These are phyloP conservation scores for Balaenoptera acutorostrata DNA, from an alignment of 2,113 vertebrate species.

Conservation along the genomic window DNA sequence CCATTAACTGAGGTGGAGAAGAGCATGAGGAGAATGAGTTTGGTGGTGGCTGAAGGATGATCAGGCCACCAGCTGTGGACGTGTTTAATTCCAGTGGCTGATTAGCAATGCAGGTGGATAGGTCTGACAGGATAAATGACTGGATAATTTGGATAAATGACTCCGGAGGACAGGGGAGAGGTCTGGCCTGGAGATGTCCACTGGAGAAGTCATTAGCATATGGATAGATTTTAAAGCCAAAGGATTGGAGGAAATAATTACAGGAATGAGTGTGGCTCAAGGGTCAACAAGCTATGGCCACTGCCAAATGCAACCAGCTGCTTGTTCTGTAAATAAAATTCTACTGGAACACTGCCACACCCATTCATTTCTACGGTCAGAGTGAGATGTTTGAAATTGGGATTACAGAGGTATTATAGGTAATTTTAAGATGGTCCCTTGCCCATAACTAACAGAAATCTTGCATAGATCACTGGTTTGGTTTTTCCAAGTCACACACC, in stretches of 20 bases:
- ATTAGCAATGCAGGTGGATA: neutral
- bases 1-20: neutral
- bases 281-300: neutral
- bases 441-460: neutral
- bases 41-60: neutral
- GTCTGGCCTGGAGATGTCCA: neutral
- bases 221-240: slow-evolving; percentile 22
- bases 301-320: slow-evolving; percentile 12
- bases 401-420: neutral
- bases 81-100: neutral
- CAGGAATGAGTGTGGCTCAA: neutral
- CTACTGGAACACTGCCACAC: neutral
- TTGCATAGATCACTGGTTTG: neutral
- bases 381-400: neutral
- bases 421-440: neutral
- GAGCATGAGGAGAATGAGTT: neutral
- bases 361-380: neutral
- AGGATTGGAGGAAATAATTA: slow-evolving; percentile 36
- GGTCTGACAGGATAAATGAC: neutral
- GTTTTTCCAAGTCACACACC: neutral
- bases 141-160: neutral
- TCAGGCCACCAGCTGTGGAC: neutral
- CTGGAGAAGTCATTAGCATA: neutral
- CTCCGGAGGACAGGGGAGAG: neutral
- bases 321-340: slow-evolving; percentile 22